Evolutionary conservation across 2,888 invertebrate species (phyloP).

Genomic region (Sisyra terminalis): DNA sequence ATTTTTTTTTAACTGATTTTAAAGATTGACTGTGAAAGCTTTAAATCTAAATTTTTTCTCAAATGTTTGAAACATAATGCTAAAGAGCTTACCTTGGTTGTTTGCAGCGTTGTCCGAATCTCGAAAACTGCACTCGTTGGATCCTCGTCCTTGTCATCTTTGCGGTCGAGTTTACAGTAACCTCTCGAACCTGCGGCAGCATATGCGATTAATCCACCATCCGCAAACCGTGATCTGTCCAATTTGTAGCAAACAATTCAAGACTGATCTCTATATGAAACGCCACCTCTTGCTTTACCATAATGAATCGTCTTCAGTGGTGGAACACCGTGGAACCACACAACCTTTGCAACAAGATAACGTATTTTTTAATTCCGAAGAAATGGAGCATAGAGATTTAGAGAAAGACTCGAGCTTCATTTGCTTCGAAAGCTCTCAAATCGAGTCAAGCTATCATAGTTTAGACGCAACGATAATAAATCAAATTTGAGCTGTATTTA

Average conservation of each 20-base stretch:
- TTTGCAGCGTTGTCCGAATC: slow-evolving; percentile 25
- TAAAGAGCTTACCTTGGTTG: slow-evolving; percentile 11
- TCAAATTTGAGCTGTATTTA: neutral
- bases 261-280: slow-evolving; percentile 43
- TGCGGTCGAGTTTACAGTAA: slow-evolving; percentile 48
- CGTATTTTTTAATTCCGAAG: no score
- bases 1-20: neutral
- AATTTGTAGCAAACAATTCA: slow-evolving; percentile 42
- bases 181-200: slow-evolving; percentile 44
- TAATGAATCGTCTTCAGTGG: slow-evolving; percentile 20
- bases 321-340: slow-evolving; percentile 2
- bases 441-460: neutral
- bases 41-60: neutral
- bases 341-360: no score
- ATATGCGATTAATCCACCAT: slow-evolving; percentile 47
- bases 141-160: slow-evolving; percentile 40
- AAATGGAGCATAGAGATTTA: no score
- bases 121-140: slow-evolving; percentile 29
- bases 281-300: slow-evolving; percentile 41
- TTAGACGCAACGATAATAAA: neutral
- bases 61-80: neutral
- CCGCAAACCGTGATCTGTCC: slow-evolving; percentile 42
- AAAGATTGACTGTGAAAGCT: neutral
- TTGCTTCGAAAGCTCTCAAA: neutral
- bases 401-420: neutral